Percentiles rank a stretch among this genome's conserved stretches.
phyloP scores from a whole-genome alignment of 2,888 invertebrate species.

The Ephialtes manifestator region DNA sequence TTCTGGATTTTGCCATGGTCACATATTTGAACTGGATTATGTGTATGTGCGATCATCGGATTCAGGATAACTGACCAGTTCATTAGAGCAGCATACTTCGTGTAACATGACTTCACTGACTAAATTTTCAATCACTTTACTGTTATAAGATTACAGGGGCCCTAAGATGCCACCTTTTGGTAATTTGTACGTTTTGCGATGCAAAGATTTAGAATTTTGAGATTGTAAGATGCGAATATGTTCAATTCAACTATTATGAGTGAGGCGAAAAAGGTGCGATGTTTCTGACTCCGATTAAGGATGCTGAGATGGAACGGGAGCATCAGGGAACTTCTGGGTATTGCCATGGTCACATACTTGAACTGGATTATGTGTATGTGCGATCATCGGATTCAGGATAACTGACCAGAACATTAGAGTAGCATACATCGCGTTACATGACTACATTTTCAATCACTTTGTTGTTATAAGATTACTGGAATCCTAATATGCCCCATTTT shows the following conservation, averaged over 20 bases:
- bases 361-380: neutral
- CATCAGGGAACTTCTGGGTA: conserved; percentile 43
- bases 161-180: too few species aligned
- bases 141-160: too few species aligned
- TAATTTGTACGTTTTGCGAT: too few species aligned
- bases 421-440: neutral
- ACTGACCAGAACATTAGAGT: neutral
- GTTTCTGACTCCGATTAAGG: neutral
- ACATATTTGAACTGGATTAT: neutral
- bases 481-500: too few species aligned
- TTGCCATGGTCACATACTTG: neutral
- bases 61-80: neutral
- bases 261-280: conserved; percentile 40
- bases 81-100: neutral
- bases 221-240: too few species aligned
- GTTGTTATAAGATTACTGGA: too few species aligned
- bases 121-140: too few species aligned
- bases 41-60: neutral
- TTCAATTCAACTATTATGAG: conserved; percentile 54
- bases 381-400: neutral
- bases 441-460: too few species aligned
- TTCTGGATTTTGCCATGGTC: conserved; percentile 11
- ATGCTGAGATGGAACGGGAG: conserved; percentile 39
- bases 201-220: too few species aligned
- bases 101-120: neutral